These are phyloP conservation scores for Himalopsyche japonica DNA, from an alignment of 2,888 invertebrate species.

Conservation along the genomic window DNA sequence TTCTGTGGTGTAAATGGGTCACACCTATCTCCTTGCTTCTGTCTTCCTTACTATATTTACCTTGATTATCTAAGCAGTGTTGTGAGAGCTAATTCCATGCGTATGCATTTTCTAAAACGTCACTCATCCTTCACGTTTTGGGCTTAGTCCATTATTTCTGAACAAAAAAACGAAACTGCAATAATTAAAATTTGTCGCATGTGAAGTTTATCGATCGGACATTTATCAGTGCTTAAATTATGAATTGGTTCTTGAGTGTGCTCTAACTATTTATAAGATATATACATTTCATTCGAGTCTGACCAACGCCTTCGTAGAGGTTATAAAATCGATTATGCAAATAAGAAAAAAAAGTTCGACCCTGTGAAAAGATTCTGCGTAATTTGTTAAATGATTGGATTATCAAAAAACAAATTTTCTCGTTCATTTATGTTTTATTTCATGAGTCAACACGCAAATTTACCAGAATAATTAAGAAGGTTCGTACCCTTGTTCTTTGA, in stretches of 20 bases:
- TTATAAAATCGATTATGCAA: background rate
- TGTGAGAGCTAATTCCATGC: slow-evolving; percentile 38
- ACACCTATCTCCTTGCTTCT: slow-evolving; percentile 18
- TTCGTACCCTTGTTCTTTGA: too few relatives aligned
- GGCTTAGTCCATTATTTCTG: background rate
- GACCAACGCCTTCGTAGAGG: background rate
- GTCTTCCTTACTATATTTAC: slow-evolving; percentile 36
- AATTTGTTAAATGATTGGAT: background rate
- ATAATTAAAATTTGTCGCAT: background rate
- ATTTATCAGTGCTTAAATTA: background rate
- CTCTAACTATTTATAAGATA: background rate
- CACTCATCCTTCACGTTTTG: background rate
- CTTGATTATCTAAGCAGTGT: slow-evolving; percentile 42
- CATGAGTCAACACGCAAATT: too few relatives aligned
- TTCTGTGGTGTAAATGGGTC: slow-evolving; percentile 50
- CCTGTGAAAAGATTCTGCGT: background rate
- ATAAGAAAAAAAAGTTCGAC: background rate
- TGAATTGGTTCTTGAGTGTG: background rate
- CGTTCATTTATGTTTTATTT: too few relatives aligned
- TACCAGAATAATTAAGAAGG: too few relatives aligned
- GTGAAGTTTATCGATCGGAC: background rate
- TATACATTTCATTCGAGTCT: background rate
- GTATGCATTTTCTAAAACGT: slow-evolving; percentile 41
- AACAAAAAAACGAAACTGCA: background rate
- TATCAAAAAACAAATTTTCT: too few relatives aligned